Percentiles rank a stretch among this genome's conserved stretches.
Conservation (phyloP, 2,888 invertebrate species). For the Apotomis capreana region DNA sequence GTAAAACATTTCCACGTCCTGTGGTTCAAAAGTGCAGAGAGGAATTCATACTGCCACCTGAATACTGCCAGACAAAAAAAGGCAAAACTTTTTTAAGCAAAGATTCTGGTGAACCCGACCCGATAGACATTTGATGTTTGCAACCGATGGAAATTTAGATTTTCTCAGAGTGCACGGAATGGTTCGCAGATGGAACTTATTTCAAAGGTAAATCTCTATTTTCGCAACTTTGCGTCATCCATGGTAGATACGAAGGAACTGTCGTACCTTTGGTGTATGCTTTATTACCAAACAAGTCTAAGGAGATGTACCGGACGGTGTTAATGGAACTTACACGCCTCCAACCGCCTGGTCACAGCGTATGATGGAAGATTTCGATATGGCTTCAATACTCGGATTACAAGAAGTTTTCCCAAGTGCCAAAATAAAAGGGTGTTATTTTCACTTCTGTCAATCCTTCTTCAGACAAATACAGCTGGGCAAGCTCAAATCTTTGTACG, state of each 20-base stretch:
- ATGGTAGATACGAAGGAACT: background rate
- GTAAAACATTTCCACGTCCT: too few relatives aligned
- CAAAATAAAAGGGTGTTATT: background rate
- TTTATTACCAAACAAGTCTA: background rate
- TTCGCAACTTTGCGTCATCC: background rate
- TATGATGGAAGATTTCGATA: background rate
- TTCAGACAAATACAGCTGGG: background rate
- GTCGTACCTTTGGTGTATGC: background rate
- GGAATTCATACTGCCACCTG: too few relatives aligned
- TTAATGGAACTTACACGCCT: background rate
- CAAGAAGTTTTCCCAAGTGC: background rate
- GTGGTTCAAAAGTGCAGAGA: too few relatives aligned
- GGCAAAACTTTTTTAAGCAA: background rate
- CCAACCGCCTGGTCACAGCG: background rate
- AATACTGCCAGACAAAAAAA: too few relatives aligned
- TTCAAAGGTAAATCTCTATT: background rate
- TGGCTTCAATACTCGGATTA: background rate
- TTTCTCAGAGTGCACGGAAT: background rate
- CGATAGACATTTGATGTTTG: background rate
- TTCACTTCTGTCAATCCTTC: constrained; percentile 2
- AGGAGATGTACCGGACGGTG: background rate
- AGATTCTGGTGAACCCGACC: background rate
- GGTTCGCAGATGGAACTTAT: background rate
- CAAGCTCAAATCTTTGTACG: background rate
- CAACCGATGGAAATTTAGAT: background rate